Base-by-base conservation (phyloP, 1,140 invertebrate genomes). In the Micrasema longulum region DNA sequence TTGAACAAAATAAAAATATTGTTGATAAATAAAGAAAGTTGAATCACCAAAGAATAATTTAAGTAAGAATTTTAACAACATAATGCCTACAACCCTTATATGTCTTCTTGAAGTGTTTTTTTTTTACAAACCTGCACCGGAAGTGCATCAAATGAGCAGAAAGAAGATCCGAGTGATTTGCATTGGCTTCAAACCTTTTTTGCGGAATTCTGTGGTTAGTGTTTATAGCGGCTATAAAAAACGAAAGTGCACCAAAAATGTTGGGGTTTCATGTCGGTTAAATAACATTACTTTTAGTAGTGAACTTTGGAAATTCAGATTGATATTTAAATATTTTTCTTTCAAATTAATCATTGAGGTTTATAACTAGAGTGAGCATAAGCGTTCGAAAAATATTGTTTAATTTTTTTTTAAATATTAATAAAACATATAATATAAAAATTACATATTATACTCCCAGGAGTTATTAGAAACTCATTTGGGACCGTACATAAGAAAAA, bases 81-180 rank as follows among this genome's bases (percentile, higher is more conserved):
- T 6, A 23, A 22, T 11, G 18, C 11, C 7, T 1, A 18, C 20
- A 20, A 9, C 20, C 47, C 11, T 45, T 47, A 16, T n/a, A 52
- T 7, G 48, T 12, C 22, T 22, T 23, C 48, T 2, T 12, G 48
- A 22, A 22, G 22, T 10, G 16, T 4, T 11, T 3, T 18, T 18
- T 18, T 52, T 22, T 11, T 22, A 7, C 22, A 22, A 52, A 9
- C 22, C 7, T n/a, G 11, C 10, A 23, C 26, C 52, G 52, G 52
- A 55, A 55, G 52, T 55, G 23, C 26, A 14, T 26, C 14, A 55
- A 55, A 55, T 36, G 52, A 55, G 12, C 52, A 26, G 12, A 26
- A 26, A 9, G 9, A n/a, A 14, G 14, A 23, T 31, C 26, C 5
- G 52, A 22, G 26, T 55, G 20, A n/a, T 7, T 55, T 6, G 26